Evolutionary conservation across 2,888 invertebrate species (phyloP).

Genomic region (Sinopyrophorus schimmeli): DNA sequence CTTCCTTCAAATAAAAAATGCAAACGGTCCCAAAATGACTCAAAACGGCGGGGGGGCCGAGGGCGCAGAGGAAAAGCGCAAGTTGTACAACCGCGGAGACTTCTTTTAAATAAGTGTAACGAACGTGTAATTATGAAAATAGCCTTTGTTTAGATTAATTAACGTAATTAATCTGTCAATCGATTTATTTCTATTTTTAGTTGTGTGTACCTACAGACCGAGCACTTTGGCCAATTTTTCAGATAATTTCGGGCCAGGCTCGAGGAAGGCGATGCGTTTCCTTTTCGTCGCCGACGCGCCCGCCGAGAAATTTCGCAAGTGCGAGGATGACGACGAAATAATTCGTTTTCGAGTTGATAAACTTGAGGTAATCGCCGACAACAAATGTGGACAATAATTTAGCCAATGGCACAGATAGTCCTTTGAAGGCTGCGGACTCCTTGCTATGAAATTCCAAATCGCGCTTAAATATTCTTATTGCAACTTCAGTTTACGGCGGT

Average conservation of each 20-base stretch:
- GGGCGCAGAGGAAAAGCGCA: too few species aligned
- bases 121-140: constrained; percentile 19
- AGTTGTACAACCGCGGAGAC: too few species aligned
- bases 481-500: constrained; percentile 28
- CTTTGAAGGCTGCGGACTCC: constrained; percentile 45
- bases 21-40: too few species aligned
- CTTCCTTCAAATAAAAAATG: too few species aligned
- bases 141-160: constrained; percentile 36
- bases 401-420: constrained; percentile 45
- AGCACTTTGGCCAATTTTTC: constrained; percentile 13
- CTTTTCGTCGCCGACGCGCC: too few species aligned
- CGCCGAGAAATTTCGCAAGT: too few species aligned
- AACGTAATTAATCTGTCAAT: constrained; percentile 44
- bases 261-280: too few species aligned
- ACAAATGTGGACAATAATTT: constrained; percentile 43
- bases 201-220: too few species aligned
- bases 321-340: too few species aligned
- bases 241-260: constrained; percentile 6
- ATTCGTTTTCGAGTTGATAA: constrained; percentile 45
- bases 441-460: constrained; percentile 46
- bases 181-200: constrained; percentile 42
- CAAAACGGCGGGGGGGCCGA: too few species aligned
- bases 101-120: constrained; percentile 1
- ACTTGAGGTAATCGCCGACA: constrained; percentile 49
- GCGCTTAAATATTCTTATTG: constrained; percentile 42